A percentile compares a stretch with the other conserved stretches of the same genome.
Conservation (phyloP, 1,140 invertebrate species). For the Euglossa dilemma region DNA sequence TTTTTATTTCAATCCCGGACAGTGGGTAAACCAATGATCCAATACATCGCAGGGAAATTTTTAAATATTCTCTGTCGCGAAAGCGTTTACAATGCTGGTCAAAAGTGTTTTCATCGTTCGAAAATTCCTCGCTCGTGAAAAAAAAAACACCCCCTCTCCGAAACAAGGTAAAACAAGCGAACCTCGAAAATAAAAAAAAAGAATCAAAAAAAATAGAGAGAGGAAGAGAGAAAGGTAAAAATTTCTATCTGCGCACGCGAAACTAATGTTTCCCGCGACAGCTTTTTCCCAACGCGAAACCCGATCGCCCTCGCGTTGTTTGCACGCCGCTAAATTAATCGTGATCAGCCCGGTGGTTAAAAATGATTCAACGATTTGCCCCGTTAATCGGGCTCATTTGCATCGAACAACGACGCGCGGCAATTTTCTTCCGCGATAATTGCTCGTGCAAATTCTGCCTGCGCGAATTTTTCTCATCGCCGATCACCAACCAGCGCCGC, state of each 20-base stretch:
- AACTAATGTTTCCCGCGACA: not conserved
- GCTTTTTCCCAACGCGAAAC: not conserved
- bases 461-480: not conserved
- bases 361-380: not conserved
- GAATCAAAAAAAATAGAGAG: too few species aligned
- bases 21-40: not conserved
- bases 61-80: not conserved
- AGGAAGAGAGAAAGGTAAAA: not conserved
- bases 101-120: not conserved
- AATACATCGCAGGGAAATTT: not conserved
- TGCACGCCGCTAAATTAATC: not conserved
- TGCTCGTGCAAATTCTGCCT: not conserved
- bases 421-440: not conserved
- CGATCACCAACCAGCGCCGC: not conserved
- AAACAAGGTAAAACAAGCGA: too few species aligned
- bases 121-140: not conserved
- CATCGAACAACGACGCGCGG: not conserved
- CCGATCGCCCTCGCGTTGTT: not conserved
- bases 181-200: too few species aligned
- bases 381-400: not conserved
- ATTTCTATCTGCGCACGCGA: not conserved
- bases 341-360: not conserved
- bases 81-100: not conserved
- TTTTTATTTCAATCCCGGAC: not conserved
- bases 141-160: not conserved